Evolutionary conservation across 2,888 invertebrate species (phyloP).

Genomic region (Eilema caniola): DNA sequence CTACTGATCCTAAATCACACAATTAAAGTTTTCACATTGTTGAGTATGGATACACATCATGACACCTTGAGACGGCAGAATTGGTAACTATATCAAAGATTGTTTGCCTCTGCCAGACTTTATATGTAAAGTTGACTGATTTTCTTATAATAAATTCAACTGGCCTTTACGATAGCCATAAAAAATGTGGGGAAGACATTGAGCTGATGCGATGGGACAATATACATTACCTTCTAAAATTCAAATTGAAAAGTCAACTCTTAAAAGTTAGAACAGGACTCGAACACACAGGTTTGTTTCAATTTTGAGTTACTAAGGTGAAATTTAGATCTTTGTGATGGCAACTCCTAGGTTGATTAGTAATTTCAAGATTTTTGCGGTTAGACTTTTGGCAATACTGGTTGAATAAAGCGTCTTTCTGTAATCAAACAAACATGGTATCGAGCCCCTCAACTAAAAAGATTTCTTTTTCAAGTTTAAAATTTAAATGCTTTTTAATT

Average conservation of each 20-base stretch:
- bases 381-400: background rate
- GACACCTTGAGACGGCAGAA: background rate
- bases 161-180: background rate
- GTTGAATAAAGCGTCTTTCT: background rate
- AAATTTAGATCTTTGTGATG: background rate
- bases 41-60: background rate
- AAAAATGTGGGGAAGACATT: background rate
- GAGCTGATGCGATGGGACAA: background rate
- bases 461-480: background rate
- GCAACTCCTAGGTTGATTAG: too few relatives aligned
- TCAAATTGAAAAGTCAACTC: background rate
- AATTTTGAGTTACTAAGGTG: background rate
- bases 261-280: background rate
- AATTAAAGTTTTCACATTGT: background rate
- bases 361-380: background rate
- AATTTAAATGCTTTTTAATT: background rate
- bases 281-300: too few relatives aligned
- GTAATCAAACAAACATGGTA: background rate
- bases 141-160: background rate
- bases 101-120: background rate
- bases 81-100: too few relatives aligned
- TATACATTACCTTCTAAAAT: background rate
- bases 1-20: background rate
- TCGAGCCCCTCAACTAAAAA: background rate
- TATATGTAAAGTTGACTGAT: background rate